phyloP scores from a whole-genome alignment of 2,888 invertebrate genomes.

The Neoscelio sp. region DNA sequence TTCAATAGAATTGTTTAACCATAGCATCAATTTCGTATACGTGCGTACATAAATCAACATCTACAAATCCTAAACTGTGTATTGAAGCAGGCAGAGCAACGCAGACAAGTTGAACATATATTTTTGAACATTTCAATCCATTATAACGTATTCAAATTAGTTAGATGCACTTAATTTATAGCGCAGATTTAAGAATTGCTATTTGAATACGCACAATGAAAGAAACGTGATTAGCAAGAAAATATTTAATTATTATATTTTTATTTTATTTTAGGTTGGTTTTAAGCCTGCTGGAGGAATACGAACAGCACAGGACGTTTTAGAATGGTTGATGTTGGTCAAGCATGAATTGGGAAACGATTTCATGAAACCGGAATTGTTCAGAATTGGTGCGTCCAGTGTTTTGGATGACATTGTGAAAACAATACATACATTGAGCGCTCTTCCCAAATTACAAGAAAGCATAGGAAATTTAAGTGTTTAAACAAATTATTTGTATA shows the following conservation, averaged over 20 bases:
- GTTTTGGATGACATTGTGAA: conserved; percentile 87
- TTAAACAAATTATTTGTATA: too few relatives aligned
- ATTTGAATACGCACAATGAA: background rate
- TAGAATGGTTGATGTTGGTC: conserved; percentile 94
- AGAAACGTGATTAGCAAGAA: background rate
- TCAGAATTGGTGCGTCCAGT: conserved; percentile 97
- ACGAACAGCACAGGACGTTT: conserved; percentile 91
- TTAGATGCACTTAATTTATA: too few relatives aligned
- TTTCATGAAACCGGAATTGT: conserved; percentile 92
- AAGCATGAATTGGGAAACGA: conserved; percentile 93
- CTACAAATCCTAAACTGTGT: too few relatives aligned
- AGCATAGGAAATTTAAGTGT: too few relatives aligned
- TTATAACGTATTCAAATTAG: too few relatives aligned
- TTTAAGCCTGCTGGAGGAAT: conserved; percentile 99
- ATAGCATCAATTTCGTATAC: too few relatives aligned
- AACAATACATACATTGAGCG: background rate
- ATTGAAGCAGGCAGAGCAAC: too few relatives aligned
- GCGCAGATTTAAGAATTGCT: conserved; percentile 10
- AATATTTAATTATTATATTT: conserved; percentile 18
- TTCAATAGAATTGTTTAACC: too few relatives aligned
- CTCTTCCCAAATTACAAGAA: too few relatives aligned
- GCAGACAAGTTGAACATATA: too few relatives aligned
- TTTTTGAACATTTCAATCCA: too few relatives aligned
- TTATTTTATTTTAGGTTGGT: conserved; percentile 88
- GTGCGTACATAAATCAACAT: too few relatives aligned